phyloP scores from a whole-genome alignment of 1,140 invertebrate species.

The Philaenus spumarius region DNA sequence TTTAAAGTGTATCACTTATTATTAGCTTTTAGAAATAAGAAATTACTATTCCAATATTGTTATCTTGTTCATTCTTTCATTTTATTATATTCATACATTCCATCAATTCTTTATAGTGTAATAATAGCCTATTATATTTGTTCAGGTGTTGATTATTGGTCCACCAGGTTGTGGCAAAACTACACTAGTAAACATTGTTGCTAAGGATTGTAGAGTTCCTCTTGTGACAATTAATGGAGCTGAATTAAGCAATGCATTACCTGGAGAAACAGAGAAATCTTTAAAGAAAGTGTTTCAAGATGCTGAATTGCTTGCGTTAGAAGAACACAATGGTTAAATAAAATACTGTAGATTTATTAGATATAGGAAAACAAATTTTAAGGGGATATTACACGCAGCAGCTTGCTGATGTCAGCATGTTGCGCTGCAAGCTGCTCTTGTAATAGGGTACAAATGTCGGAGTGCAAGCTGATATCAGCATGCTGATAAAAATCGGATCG shows the following conservation, averaged over 20 bases:
- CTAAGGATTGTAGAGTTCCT: conserved; percentile 16
- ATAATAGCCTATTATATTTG: conserved; percentile 3
- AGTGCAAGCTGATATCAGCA: no score
- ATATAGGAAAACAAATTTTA: conserved; percentile 2
- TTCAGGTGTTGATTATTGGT: conserved; percentile 28
- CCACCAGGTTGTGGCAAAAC: conserved; percentile 31
- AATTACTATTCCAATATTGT: background rate
- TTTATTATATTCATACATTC: background rate
- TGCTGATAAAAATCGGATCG: no score
- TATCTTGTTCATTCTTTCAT: background rate
- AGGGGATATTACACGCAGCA: no score
- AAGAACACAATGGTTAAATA: conserved; percentile 5
- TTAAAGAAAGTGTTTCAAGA: conserved; percentile 39
- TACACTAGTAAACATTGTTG: conserved; percentile 20
- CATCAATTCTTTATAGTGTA: background rate
- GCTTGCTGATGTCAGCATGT: no score
- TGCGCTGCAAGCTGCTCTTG: no score
- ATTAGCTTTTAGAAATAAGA: background rate
- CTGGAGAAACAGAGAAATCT: conserved; percentile 41
- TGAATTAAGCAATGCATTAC: conserved; percentile 30
- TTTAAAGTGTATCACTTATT: no score
- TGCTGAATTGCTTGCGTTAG: conserved; percentile 31
- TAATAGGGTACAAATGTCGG: no score
- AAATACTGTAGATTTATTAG: conserved; percentile 6
- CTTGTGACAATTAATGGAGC: conserved; percentile 20